Percentiles rank a stretch among this genome's conserved stretches.
phyloP scores from a whole-genome alignment of 1,140 invertebrate genomes.

The Reticulitermes speratus region DNA sequence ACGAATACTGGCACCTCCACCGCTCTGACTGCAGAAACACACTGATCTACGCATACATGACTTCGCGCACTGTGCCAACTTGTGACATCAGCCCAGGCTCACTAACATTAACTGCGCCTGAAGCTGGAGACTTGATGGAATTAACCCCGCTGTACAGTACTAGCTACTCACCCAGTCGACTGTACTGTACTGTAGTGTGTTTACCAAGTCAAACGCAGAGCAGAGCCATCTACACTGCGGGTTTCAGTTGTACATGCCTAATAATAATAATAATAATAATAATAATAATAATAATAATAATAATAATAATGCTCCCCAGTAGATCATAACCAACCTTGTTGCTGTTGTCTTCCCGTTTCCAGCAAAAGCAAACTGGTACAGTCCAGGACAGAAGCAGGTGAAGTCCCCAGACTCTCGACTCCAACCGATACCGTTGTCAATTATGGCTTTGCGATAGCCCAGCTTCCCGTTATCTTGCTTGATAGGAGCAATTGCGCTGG shows the following conservation, averaged over 20 bases:
- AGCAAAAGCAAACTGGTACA: constrained; percentile 54
- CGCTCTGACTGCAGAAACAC: too few species aligned
- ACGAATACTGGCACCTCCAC: too few species aligned
- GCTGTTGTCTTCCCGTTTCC: constrained; percentile 47
- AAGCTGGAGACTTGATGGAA: too few species aligned
- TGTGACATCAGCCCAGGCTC: too few species aligned
- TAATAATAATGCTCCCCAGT: not conserved
- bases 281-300: not conserved
- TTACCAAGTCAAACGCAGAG: too few species aligned
- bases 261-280: not conserved
- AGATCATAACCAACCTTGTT: not conserved
- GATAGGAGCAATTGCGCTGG: not conserved
- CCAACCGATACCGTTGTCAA: constrained; percentile 54
- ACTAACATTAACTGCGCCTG: too few species aligned
- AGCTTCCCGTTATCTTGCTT: constrained; percentile 21
- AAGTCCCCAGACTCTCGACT: constrained; percentile 51
- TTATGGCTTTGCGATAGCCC: constrained; percentile 35
- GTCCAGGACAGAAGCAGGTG: constrained; percentile 53
- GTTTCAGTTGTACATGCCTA: not conserved
- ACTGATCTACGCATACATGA: too few species aligned
- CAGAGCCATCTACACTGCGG: too few species aligned
- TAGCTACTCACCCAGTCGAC: too few species aligned
- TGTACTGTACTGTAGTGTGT: too few species aligned
- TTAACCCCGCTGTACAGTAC: too few species aligned
- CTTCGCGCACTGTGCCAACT: too few species aligned